Evolutionary conservation across 2,888 invertebrate genomes (phyloP).

Genomic region (Glaucopsyche alexis): DNA sequence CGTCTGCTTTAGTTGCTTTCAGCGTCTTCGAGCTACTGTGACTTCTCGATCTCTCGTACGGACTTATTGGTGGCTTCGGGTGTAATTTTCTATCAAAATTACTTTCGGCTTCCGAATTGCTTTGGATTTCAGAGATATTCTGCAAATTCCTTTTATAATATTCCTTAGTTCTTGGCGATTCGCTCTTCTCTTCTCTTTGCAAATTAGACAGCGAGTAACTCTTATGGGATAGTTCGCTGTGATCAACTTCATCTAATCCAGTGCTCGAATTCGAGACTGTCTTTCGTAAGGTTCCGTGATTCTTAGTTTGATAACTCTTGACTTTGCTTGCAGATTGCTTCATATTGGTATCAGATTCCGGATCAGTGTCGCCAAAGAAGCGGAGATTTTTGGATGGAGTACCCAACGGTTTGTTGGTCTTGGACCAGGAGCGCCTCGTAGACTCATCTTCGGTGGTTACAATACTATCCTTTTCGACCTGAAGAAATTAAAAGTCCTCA

Average conservation of each 20-base stretch:
- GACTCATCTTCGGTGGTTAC: conserved; percentile 81
- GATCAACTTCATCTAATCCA: conserved; percentile 68
- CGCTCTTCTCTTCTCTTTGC: conserved; percentile 58
- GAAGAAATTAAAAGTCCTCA: conserved; percentile 33
- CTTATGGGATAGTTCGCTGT: conserved; percentile 59
- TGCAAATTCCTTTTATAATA: conserved; percentile 76
- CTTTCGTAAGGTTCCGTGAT: conserved; percentile 62
- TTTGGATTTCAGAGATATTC: conserved; percentile 78
- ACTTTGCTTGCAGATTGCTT: conserved; percentile 56
- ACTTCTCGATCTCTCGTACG: conserved; percentile 68
- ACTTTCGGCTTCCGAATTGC: conserved; percentile 69
- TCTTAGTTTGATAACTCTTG: conserved; percentile 53
- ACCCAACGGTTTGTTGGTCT: conserved; percentile 55
- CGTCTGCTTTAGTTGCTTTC: conserved; percentile 54
- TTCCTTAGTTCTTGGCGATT: conserved; percentile 58
- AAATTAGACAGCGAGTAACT: conserved; percentile 71
- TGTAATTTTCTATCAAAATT: conserved; percentile 55
- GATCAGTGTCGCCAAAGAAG: conserved; percentile 92
- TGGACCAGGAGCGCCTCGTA: conserved; percentile 61
- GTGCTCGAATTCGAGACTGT: conserved; percentile 71
- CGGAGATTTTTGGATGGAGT: conserved; percentile 85
- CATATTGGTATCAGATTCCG: conserved; percentile 84
- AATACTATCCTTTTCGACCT: conserved; percentile 72
- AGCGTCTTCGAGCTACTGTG: conserved; percentile 73
- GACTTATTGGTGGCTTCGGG: conserved; percentile 69